Conservation (phyloP, 2,888 invertebrate species). For the Nasonovia ribisnigri region DNA sequence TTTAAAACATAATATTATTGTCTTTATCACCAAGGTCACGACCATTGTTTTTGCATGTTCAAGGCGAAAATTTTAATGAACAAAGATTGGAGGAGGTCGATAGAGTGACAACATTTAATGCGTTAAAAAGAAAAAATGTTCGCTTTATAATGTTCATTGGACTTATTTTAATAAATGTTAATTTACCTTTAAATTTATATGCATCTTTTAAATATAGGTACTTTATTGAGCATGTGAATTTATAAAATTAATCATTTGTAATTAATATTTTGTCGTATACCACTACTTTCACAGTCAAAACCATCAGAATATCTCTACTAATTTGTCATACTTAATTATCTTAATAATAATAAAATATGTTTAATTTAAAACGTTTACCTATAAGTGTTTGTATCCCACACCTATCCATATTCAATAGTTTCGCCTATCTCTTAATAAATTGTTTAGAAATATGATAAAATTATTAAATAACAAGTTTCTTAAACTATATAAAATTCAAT, state of each 20-base stretch:
- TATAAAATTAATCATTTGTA: neutral
- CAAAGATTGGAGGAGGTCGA: neutral
- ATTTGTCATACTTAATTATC: neutral
- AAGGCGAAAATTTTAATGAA: constrained; percentile 39
- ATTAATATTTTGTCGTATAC: neutral
- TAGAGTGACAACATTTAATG: neutral
- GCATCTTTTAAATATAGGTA: neutral
- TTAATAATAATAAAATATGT: neutral
- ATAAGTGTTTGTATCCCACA: no score
- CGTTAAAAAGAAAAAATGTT: neutral
- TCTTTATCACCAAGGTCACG: constrained; percentile 37
- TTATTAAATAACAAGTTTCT: no score
- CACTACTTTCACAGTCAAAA: neutral
- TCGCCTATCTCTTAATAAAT: no score
- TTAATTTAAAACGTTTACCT: neutral
- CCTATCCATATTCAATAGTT: no score
- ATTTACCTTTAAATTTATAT: neutral
- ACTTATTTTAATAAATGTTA: neutral
- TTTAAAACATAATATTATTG: constrained; percentile 45
- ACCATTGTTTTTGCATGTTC: constrained; percentile 26
- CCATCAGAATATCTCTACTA: neutral
- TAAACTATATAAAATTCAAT: no score
- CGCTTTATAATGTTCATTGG: neutral
- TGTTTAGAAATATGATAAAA: no score
- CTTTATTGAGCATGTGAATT: neutral